Evolutionary conservation across 2,113 vertebrate genomes (phyloP), one percentile per base, ranked within the genome.

Genomic region (Cyphomyrus plagiostoma): DNA sequence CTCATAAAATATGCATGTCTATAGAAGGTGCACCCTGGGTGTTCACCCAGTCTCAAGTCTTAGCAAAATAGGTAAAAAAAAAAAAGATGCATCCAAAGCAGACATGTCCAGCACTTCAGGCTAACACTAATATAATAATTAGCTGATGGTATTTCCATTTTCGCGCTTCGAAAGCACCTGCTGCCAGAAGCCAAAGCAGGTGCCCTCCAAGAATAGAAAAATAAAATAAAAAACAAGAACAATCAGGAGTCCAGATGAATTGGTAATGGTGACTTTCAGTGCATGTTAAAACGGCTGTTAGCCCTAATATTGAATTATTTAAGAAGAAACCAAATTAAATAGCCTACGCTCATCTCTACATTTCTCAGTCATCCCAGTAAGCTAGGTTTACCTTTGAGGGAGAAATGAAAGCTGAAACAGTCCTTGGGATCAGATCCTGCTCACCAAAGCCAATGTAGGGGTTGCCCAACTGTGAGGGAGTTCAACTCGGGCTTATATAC

Each of bases 381-480:
- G 45, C 21, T 13, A 53, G 66, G 10, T 93, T 96, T 96, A 96
- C 96, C 96, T 96, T 95, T 89, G 94, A 86, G 91, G 93, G 93
- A 95, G 95, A 94, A 95, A 95, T 93, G 93, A 95, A 95, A 94
- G 93, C 92, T 87, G 95, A 94, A 96, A 96, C 94, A 95, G 93
- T 94, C 96, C 95, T 95, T 88, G 96, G 96, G 96, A 96, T 96
- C 96, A 96, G 94, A 93, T 95, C 95, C 95, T 96, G 94, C 95
- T 91, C 94, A 95, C 95, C 95, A 93, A 95, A 93, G 93, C 92
- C 93, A 92, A 94, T 95, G 93, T 94, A 95, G 91, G 96, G 92
- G 95, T 95, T 93, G 95, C 96, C 96, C 96, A 95, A 94, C 93
- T 95, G 90, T 94, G 88, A 93, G 95, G 92, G 93, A 92, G 94